These are phyloP conservation scores for Orthosia gothica DNA, from an alignment of 2,888 invertebrate species.

Conservation along the genomic window DNA sequence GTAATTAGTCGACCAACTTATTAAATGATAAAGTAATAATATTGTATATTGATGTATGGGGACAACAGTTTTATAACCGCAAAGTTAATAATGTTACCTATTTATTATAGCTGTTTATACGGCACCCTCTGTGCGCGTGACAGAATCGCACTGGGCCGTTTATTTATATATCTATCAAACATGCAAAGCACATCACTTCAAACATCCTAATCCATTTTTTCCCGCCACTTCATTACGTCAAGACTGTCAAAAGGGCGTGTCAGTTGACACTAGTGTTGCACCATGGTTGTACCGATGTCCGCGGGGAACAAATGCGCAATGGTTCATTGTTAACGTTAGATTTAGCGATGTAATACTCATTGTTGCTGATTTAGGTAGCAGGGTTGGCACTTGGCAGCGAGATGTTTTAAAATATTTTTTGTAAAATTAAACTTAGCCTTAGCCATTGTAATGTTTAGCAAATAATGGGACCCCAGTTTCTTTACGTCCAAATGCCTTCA, in stretches of 20 bases:
- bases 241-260: constrained; percentile 62
- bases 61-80: no score
- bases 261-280: constrained; percentile 50
- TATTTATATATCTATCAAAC: constrained; percentile 4
- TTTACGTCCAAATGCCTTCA: no score
- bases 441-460: no score
- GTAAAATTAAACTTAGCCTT: no score
- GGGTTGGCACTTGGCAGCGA: constrained; percentile 64
- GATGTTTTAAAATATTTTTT: neutral
- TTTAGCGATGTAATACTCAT: constrained; percentile 70
- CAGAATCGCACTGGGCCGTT: no score
- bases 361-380: constrained; percentile 39
- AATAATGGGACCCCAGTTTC: no score
- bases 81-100: no score
- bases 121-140: no score
- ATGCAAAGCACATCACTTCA: constrained; percentile 2
- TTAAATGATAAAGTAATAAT: no score
- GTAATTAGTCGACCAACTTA: no score
- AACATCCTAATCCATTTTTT: constrained; percentile 47
- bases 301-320: constrained; percentile 78
- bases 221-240: constrained; percentile 60
- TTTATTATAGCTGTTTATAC: no score
- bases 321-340: constrained; percentile 66
- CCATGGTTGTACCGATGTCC: constrained; percentile 7
- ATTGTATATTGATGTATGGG: no score